A percentile compares a stretch with the other conserved stretches of the same genome.
phyloP scores from a whole-genome alignment of 2,888 invertebrate species.

The Agrilus cyanescens region DNA sequence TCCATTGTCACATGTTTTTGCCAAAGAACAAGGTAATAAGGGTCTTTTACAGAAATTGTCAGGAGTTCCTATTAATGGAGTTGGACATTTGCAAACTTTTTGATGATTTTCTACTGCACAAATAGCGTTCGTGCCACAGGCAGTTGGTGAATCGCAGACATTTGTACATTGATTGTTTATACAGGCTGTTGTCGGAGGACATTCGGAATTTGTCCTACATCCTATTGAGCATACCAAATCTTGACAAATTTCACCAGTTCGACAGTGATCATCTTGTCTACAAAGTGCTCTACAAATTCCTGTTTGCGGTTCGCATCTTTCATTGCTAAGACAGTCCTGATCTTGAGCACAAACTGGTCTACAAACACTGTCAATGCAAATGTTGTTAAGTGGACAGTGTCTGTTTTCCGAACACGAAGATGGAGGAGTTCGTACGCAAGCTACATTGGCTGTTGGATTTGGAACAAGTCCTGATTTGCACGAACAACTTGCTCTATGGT shows the following conservation, averaged over 20 bases:
- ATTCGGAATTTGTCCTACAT: slow-evolving; percentile 70
- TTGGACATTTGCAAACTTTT: slow-evolving; percentile 63
- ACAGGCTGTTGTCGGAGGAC: slow-evolving; percentile 61
- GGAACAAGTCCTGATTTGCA: slow-evolving; percentile 71
- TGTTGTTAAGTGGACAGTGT: slow-evolving; percentile 58
- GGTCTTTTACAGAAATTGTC: slow-evolving; percentile 59
- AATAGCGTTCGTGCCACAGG: slow-evolving; percentile 73
- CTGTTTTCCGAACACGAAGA: slow-evolving; percentile 63
- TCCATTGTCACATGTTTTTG: slow-evolving; percentile 56
- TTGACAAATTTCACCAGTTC: slow-evolving; percentile 77
- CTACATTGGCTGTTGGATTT: slow-evolving; percentile 78
- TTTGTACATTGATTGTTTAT: slow-evolving; percentile 66
- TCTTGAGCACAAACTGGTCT: slow-evolving; percentile 67
- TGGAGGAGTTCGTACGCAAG: slow-evolving; percentile 72
- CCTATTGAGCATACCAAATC: slow-evolving; percentile 68
- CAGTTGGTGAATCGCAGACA: slow-evolving; percentile 62
- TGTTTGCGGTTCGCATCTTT: slow-evolving; percentile 53
- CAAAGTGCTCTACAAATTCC: slow-evolving; percentile 79
- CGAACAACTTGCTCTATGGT: slow-evolving; percentile 70
- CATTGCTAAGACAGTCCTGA: slow-evolving; percentile 68
- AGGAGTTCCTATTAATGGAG: slow-evolving; percentile 62
- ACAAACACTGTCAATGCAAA: slow-evolving; percentile 64
- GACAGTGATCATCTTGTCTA: slow-evolving; percentile 73
- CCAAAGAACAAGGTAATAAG: slow-evolving; percentile 48
- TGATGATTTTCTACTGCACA: slow-evolving; percentile 60